Evolutionary conservation across 2,797 vertebrate species (phyloP).

Genomic region (Myotis daubentonii): DNA sequence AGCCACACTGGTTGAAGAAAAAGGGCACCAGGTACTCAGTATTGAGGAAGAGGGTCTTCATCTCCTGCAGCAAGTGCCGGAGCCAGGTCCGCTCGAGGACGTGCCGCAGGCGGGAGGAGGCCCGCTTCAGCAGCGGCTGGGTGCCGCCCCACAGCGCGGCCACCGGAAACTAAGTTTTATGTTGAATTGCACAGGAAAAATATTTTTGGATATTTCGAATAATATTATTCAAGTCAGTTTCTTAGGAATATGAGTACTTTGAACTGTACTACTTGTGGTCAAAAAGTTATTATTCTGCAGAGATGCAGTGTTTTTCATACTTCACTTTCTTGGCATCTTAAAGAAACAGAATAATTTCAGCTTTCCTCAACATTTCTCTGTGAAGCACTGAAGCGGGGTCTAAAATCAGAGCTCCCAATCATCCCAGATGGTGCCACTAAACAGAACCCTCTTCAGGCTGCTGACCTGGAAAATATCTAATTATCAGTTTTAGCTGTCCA

Average conservation of each 20-base stretch:
- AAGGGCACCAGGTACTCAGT: constrained; percentile 93
- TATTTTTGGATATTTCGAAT: not conserved
- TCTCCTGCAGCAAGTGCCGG: constrained; percentile 89
- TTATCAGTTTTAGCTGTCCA: not conserved
- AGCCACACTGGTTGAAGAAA: constrained; percentile 97
- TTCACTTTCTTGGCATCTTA: not conserved
- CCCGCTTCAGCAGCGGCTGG: constrained; percentile 92
- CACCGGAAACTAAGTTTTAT: constrained; percentile 85
- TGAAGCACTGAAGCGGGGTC: not conserved
- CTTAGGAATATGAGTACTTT: constrained; percentile 24
- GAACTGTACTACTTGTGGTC: not conserved
- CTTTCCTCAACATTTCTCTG: constrained; percentile 26
- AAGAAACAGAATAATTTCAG: constrained; percentile 25
- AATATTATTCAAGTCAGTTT: constrained; percentile 28
- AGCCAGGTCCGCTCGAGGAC: constrained; percentile 82
- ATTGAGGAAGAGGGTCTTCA: constrained; percentile 90
- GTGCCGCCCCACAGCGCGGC: constrained; percentile 94
- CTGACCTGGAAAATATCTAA: not conserved
- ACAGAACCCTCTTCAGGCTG: not conserved
- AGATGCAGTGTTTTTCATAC: not conserved
- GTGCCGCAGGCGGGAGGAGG: constrained; percentile 88
- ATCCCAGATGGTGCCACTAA: not conserved
- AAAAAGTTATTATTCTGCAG: not conserved
- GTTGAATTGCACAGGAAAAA: constrained; percentile 40
- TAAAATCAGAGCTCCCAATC: constrained; percentile 26